These are phyloP conservation scores for Theocolax elegans DNA, from an alignment of 1,140 invertebrate species.

Conservation along the genomic window DNA sequence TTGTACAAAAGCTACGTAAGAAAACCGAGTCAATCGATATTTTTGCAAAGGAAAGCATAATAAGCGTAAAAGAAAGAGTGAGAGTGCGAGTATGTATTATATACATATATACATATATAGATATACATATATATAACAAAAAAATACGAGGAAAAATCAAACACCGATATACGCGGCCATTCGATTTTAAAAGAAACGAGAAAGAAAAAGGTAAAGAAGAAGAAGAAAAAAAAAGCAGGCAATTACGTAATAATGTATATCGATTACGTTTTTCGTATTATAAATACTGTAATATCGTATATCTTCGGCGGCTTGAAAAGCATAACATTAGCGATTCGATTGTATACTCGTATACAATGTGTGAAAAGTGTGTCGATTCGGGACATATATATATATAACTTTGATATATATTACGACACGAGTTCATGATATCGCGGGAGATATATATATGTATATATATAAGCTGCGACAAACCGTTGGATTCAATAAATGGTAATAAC, in stretches of 20 bases:
- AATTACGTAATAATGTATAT: conserved; percentile 1
- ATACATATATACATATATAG: conserved; percentile 12
- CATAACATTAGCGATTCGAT: conserved; percentile 10
- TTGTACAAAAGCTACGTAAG: conserved; percentile 1
- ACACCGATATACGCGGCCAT: conserved; percentile 2
- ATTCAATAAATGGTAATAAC: conserved; percentile 41
- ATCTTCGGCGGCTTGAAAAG: conserved; percentile 11
- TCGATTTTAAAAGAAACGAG: conserved; percentile 16
- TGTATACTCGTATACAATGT: no score
- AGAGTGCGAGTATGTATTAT: background rate
- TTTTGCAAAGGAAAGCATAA: conserved; percentile 24
- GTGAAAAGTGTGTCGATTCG: background rate
- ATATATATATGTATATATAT: no score
- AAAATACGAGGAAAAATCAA: conserved; percentile 28
- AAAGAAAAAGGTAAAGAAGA: no score
- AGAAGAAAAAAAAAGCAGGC: no score
- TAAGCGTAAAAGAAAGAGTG: background rate
- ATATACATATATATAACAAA: no score
- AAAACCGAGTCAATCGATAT: conserved; percentile 35
- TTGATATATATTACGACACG: no score
- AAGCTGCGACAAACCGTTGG: conserved; percentile 1
- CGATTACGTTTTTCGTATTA: conserved; percentile 7
- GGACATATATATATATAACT: no score
- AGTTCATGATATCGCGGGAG: background rate
- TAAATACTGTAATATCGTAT: conserved; percentile 34